Base-by-base conservation (phyloP, 1,140 invertebrate species). In the Caenorhabditis briggsae region DNA sequence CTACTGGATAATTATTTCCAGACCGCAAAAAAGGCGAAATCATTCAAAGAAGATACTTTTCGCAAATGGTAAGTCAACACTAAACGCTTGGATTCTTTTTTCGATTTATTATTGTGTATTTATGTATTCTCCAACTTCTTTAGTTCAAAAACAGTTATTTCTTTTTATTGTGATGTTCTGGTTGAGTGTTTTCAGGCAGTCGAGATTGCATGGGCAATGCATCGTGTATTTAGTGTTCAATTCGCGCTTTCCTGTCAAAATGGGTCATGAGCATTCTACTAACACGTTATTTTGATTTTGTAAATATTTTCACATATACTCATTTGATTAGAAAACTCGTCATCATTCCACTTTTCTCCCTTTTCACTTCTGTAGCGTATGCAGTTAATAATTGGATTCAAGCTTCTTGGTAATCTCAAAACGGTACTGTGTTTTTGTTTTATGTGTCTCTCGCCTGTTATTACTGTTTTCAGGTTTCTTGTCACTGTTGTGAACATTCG, bases 21-120 rank as follows among this genome's bases (percentile, higher is more conserved):
- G 97, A 99, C 96, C 96, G 97, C 89, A 98, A 98, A 95, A 97
- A 96, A 90, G 95, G 96, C 91, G 96, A 98, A 94, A 95, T 99
- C 89, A 95, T 97, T 91, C 96, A 97, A 93, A 95, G 97, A 93
- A 97, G 96, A 94, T 99, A 98, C 94, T 97, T 97, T 94, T 99
- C 98, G 74, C 95, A 96, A 91, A 97, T 99, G 97, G 97, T 97
- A 94, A 96, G 96, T 95, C 84, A 3, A 41, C 55, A 25, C 20
- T 33, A 87, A 50, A 25, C 41, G 61, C 25, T 65, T 41, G 12
- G 50, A 2, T n/a, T n/a, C n/a, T n/a, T n/a, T n/a, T 33, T 25
- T 20, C 12, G 65, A n/a, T 33, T 70, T 20, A 25, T 43, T n/a
- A 58, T 41, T 46, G 14, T 59, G 83, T 41, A 65, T 50, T 50